Conservation (phyloP, 2,888 invertebrate genomes). For the Epirrita christyi region DNA sequence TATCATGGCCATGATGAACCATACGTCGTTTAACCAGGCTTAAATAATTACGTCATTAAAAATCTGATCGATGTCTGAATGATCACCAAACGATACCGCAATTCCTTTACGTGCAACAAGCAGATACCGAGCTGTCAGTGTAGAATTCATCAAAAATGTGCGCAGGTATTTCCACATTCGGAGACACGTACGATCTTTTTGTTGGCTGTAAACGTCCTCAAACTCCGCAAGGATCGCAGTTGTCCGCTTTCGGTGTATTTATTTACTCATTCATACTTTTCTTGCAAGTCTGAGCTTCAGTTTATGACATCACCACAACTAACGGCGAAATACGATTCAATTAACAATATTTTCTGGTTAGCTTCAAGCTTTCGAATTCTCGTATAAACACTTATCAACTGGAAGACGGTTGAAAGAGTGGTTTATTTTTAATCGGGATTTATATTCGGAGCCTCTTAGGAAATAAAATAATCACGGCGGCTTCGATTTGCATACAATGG, state of each 20-base stretch:
- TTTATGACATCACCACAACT: constrained; percentile 54
- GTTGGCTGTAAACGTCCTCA: constrained; percentile 65
- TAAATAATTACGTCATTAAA: not conserved
- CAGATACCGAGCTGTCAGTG: constrained; percentile 56
- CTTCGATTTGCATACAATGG: constrained; percentile 84
- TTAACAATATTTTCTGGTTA: constrained; percentile 37
- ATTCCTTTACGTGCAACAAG: constrained; percentile 37
- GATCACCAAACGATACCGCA: constrained; percentile 22
- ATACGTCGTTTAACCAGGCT: no score
- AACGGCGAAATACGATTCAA: constrained; percentile 48
- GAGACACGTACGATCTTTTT: constrained; percentile 65
- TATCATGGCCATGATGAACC: no score
- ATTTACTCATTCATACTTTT: constrained; percentile 71
- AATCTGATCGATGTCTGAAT: constrained; percentile 21
- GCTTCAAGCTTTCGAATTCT: constrained; percentile 20
- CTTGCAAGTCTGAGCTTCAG: constrained; percentile 60
- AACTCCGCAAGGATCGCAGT: constrained; percentile 56
- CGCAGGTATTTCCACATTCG: constrained; percentile 63
- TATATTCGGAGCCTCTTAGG: constrained; percentile 80
- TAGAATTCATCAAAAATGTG: constrained; percentile 65
- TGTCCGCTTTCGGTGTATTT: constrained; percentile 70
- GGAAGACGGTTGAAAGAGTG: constrained; percentile 53
- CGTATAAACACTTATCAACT: constrained; percentile 68
- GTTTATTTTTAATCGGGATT: constrained; percentile 75
- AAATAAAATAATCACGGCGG: constrained; percentile 84